Evolutionary conservation across 2,797 vertebrate genomes (phyloP), one percentile per base, ranked within the genome.

Genomic region (Peromyscus eremicus): DNA sequence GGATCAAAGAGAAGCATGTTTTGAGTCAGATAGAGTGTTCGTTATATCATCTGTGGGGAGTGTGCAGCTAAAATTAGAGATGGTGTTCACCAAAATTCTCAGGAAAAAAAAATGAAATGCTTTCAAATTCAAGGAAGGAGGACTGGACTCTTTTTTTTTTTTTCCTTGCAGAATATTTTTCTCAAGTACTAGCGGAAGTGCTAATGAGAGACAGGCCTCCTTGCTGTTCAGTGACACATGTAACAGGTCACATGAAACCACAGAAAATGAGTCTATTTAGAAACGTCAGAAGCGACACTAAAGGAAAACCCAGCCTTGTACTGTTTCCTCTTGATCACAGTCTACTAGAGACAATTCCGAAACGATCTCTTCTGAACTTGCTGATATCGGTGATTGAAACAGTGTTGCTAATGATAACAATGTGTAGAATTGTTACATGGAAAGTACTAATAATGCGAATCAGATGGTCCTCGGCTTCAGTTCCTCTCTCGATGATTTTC

Each of bases 161-260:
- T 34, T 23, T 14, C 19, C 92, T 97, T 95, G 79, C 27, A 95
- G 94, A 95, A 95, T 97, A 96, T 96, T 97, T 98, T 98, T 97
- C 97, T 97, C 93, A 96, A 97, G 95, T 94, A 86, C 95, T 85
- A 96, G 76, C 91, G 97, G 97, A 98, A 98, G 96, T 96, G 95
- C 96, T 98, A 98, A 98, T 98, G 97, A 98, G 92, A 98, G 95
- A 96, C 98, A 98, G 98, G 97, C 98, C 95, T 98, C 73, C 95
- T 93, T 90, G 94, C 96, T 94, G 89, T 82, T 92, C 92, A 97
- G 93, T 95, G 97, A 97, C 98, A 98, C 97, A 97, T 95, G 97
- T 95, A 96, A 95, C 94, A 92, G 97, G 97, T 92, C 94, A 97
- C 95, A 96, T 91, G 95, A 98, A 98, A 97, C 97, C 98, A 85